Base-by-base conservation (phyloP, 2,113 vertebrate species). In the Coregonus clupeaformis region DNA sequence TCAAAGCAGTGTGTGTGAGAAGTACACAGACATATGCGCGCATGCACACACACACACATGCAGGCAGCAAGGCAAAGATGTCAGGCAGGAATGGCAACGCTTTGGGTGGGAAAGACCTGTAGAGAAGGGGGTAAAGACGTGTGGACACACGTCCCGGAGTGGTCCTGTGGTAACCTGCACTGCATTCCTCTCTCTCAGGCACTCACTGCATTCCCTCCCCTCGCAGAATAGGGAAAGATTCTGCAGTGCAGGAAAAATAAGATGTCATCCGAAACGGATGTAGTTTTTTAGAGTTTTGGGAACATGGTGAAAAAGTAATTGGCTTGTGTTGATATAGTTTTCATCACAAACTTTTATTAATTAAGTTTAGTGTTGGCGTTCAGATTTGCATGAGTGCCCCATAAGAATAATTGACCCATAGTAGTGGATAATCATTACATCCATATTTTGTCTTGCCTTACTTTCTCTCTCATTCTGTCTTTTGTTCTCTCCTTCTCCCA, bases 151-250 rank as follows among this genome's bases (percentile, higher is more conserved):
- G 92, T 89, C 77, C 42, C 3, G 36, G 57, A 66, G 77, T 74
- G 80, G 76, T 91, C 93, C 78, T 93, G 92, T 93, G 87, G 88
- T 84, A 86, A 88, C 90, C 90, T 94, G 91, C 82, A 63, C 77
- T 72, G 75, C 90, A 93, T 94, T 93, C 93, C 49, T 55, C 49
- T 25, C 45, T 69, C 29, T 72, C 22, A 5, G 36, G 67, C 59
- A 16, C 32, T 67, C 73, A 67, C 25, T 82, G 45, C 70, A 57
- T 80, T 75, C 16, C 57, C 32, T 6, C 32, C 77, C 14, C 69
- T 70, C 64, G 20, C 55, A 59, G 55, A 13, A 59, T 6, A 32
- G 6, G 32, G 30, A 32, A 32, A 32, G 30, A 59, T 5, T 5
- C 20, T 57, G 14, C 52, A 47, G 45, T 47, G 45, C 45, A 47